Evolutionary conservation across 2,888 invertebrate genomes (phyloP).

Genomic region (Phyllotreta striolata): DNA sequence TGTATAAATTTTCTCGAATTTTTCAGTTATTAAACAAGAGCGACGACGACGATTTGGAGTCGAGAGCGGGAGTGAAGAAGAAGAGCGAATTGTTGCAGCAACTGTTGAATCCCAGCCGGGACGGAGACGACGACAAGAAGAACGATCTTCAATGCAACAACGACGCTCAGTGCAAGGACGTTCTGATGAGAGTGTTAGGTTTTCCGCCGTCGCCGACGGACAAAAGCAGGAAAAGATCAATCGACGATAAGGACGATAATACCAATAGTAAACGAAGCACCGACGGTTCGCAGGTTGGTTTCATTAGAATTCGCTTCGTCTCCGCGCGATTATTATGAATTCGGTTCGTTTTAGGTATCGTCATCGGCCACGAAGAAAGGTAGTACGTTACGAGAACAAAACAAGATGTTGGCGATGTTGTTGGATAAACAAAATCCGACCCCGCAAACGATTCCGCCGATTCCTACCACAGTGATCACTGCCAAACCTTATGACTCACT

Average conservation of each 20-base stretch:
- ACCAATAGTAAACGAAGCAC: constrained; percentile 60
- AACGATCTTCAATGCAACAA: constrained; percentile 61
- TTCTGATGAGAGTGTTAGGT: constrained; percentile 65
- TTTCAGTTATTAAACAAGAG: constrained; percentile 80
- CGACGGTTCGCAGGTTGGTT: constrained; percentile 56
- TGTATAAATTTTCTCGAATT: not conserved
- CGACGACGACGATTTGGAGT: constrained; percentile 78
- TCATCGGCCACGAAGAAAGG: constrained; percentile 54
- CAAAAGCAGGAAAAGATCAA: constrained; percentile 67
- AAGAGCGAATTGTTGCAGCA: constrained; percentile 70
- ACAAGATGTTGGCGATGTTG: constrained; percentile 84
- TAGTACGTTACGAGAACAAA: constrained; percentile 81
- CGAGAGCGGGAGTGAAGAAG: constrained; percentile 66
- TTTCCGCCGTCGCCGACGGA: constrained; percentile 68
- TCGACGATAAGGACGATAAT: constrained; percentile 68
- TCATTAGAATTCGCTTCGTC: not conserved
- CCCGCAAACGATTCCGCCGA: constrained; percentile 70
- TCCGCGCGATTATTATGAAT: constrained; percentile 2
- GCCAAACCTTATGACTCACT: constrained; percentile 77
- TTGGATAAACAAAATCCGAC: constrained; percentile 75
- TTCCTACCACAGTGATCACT: constrained; percentile 70
- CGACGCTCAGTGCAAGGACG: constrained; percentile 53
- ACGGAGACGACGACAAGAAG: constrained; percentile 63
- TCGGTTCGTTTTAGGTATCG: constrained; percentile 52
- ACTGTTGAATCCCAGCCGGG: constrained; percentile 62